Percentiles rank a stretch among this genome's conserved stretches.
Conservation (phyloP, 2,113 vertebrate genomes). For the Connochaetes taurinus region DNA sequence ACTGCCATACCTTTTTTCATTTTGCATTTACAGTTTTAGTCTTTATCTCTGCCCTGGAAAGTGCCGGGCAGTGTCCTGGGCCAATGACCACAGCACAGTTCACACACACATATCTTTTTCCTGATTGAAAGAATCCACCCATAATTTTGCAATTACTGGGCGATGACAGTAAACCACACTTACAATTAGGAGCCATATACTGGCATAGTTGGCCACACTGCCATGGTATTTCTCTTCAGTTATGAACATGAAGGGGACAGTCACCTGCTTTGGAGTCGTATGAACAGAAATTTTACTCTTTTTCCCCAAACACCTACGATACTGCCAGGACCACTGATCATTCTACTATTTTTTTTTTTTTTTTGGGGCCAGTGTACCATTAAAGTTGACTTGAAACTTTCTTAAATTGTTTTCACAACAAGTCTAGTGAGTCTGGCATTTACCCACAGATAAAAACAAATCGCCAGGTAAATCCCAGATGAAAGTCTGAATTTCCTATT, state of each 20-base stretch:
- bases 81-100: neutral
- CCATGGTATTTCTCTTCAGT: neutral
- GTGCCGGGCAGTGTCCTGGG: neutral
- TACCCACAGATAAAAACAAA: neutral
- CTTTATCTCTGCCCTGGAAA: neutral
- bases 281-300: neutral
- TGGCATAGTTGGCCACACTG: neutral
- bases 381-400: neutral
- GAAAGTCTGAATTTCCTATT: neutral
- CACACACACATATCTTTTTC: neutral
- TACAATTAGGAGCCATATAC: neutral
- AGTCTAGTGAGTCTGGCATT: neutral
- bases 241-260: neutral
- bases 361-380: neutral
- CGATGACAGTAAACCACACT: neutral
- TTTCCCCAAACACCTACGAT: neutral
- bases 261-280: neutral
- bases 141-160: neutral
- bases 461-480: neutral
- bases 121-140: neutral
- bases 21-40: neutral
- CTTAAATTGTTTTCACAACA: neutral
- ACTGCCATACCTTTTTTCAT: neutral
- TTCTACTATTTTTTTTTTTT: constrained; percentile 9
- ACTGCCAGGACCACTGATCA: neutral